Evolutionary conservation across 2,888 invertebrate genomes (phyloP).

Genomic region (Entomobrya proxima): DNA sequence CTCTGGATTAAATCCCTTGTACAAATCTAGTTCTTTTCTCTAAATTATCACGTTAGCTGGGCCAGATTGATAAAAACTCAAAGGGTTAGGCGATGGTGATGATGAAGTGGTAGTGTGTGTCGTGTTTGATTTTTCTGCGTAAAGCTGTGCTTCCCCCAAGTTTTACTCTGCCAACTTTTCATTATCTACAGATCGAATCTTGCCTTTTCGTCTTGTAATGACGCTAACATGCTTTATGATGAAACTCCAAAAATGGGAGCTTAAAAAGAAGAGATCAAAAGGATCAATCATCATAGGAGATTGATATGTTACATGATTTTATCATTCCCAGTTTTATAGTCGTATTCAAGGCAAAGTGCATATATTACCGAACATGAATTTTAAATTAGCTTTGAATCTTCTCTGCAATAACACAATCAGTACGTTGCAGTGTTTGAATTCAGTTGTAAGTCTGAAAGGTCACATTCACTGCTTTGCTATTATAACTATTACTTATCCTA

Average conservation of each 20-base stretch:
- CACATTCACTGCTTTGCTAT: too few relatives aligned
- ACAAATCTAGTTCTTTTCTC: conserved; percentile 22
- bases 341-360: conserved; percentile 51
- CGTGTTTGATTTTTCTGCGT: not conserved
- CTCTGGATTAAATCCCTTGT: conserved; percentile 25
- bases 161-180: not conserved
- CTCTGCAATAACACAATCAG: too few relatives aligned
- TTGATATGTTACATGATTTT: conserved; percentile 58
- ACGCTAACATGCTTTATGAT: conserved; percentile 31
- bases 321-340: conserved; percentile 41
- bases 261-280: conserved; percentile 60
- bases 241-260: conserved; percentile 56
- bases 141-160: not conserved
- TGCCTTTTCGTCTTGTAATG: conserved; percentile 4
- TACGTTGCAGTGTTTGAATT: too few relatives aligned
- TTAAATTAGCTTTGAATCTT: not conserved
- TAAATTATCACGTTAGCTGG: conserved; percentile 6
- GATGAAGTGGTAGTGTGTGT: not conserved
- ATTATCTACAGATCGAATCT: conserved; percentile 29
- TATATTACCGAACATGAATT: conserved; percentile 1
- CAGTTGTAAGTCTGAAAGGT: too few relatives aligned
- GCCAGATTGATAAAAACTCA: not conserved
- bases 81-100: not conserved
- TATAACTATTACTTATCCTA: too few relatives aligned
- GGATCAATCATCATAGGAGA: conserved; percentile 41